Percentiles rank a stretch among this genome's conserved stretches.
Conservation (phyloP, 1,140 invertebrate species). For the Scaptodrosophila lebanonensis region DNA sequence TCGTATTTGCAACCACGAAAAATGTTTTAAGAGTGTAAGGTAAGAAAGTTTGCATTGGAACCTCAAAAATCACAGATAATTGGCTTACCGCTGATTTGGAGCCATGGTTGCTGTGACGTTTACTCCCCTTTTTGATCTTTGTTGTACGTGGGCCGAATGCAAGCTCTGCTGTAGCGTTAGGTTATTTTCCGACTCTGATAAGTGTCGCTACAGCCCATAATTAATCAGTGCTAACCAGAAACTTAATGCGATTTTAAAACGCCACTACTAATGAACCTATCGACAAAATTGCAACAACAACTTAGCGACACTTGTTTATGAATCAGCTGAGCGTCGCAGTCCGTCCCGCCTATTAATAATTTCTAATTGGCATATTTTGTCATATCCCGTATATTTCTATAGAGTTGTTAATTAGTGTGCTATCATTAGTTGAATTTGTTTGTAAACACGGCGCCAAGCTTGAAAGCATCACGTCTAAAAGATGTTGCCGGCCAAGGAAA, state of each 20-base stretch:
- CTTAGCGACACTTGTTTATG: too few species aligned
- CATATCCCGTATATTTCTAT: neutral
- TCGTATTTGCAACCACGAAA: slow-evolving; percentile 14
- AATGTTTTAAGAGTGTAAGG: slow-evolving; percentile 54
- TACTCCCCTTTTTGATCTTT: slow-evolving; percentile 65
- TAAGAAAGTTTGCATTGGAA: slow-evolving; percentile 9
- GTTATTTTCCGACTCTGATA: too few species aligned
- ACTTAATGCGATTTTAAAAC: too few species aligned
- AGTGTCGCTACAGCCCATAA: slow-evolving; percentile 27
- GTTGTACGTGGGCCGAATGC: slow-evolving; percentile 30
- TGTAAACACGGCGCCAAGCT: slow-evolving; percentile 15
- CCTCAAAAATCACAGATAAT: slow-evolving; percentile 25
- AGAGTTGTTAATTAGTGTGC: slow-evolving; percentile 28
- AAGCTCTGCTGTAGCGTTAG: slow-evolving; percentile 15
- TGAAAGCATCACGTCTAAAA: too few species aligned
- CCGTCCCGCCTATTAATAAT: neutral
- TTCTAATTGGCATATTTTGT: slow-evolving; percentile 3
- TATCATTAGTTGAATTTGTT: slow-evolving; percentile 26
- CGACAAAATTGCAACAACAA: too few species aligned
- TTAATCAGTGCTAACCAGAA: slow-evolving; percentile 40
- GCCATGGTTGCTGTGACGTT: slow-evolving; percentile 44
- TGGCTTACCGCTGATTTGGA: slow-evolving; percentile 21
- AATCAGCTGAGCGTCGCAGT: slow-evolving; percentile 35
- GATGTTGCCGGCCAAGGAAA: slow-evolving; percentile 91
- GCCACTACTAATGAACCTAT: too few species aligned